phyloP scores from a whole-genome alignment of 1,140 invertebrate genomes.

The Orchestia grillus region DNA sequence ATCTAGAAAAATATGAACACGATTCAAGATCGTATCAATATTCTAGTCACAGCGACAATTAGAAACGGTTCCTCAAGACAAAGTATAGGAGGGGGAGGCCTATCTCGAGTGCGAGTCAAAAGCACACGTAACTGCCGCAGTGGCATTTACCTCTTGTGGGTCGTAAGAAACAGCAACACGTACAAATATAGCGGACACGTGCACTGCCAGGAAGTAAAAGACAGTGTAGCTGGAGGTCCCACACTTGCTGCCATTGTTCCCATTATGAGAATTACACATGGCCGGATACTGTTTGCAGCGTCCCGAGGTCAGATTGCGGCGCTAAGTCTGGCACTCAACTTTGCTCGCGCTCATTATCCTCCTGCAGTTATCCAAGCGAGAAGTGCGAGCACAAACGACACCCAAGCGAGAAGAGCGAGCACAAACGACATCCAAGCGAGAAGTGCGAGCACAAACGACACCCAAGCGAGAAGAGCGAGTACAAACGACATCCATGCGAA shows the following conservation, averaged over 20 bases:
- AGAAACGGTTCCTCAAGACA: not conserved
- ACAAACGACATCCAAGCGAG: not conserved
- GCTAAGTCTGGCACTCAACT: not conserved
- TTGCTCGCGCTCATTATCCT: not conserved
- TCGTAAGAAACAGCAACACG: not conserved
- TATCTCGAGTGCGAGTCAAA: not conserved
- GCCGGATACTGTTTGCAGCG: not conserved
- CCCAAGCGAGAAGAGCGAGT: not conserved
- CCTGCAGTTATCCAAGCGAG: not conserved
- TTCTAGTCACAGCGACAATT: not conserved
- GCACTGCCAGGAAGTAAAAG: not conserved
- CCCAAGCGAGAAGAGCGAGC: not conserved
- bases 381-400: not conserved
- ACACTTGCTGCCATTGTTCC: not conserved
- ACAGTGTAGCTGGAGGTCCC: not conserved
- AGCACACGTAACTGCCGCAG: not conserved
- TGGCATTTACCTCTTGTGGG: not conserved
- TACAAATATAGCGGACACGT: not conserved
- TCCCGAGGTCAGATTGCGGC: not conserved
- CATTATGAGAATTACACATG: not conserved
- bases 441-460: not conserved
- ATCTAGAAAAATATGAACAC: not conserved
- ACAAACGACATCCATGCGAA: not conserved
- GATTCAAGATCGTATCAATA: not conserved
- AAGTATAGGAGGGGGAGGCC: not conserved